Evolutionary conservation across 2,113 vertebrate species (phyloP), one percentile per base, ranked within the genome.

Genomic region (Mesitornis unicolor): DNA sequence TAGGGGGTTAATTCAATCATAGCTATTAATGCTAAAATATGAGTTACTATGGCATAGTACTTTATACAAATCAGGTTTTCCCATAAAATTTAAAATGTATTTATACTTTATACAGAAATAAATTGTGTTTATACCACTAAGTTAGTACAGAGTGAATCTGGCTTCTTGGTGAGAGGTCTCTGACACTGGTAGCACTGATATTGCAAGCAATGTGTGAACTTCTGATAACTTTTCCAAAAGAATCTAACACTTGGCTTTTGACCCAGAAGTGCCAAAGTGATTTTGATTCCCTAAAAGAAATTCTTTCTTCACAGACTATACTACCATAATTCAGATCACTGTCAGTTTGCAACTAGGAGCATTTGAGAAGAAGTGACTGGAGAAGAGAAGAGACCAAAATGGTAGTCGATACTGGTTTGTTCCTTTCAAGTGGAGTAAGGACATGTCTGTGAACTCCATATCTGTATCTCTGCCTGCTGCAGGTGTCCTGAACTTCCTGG

Each of bases 211-310:
- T 12, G 8, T 53, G 45, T 68, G 88, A 94, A 95, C 40, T 87
- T 85, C 50, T 77, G 25, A 53, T 57, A 87, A 61, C 38, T 53
- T 92, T 93, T 90, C 40, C 59, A 57, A 17, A 38, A 84, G 36
- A 79, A 71, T 70, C 4, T 59, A 85, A 64, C 43, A 73, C n/a
- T 76, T 91, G 82, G 43, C 67, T 90, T 94, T 95, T 95, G 94
- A 95, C 92, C 79, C 47, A 74, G 51, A 88, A 92, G 84, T 79
- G 57, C 31, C 57, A 83, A 85, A 82, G 40, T 61, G 43, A 74
- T 92, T 94, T 88, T 77, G 45, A 85, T 88, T 92, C 86, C 48
- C 42, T 92, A 36, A 92, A 85, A 76, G 51, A 83, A 75, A 54
- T 64, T 76, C 31, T 70, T 91, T 87, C 31, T 92, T 80, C 59